Base-by-base conservation (phyloP, 2,797 vertebrate genomes). In the Muraenolepis orangiensis region DNA sequence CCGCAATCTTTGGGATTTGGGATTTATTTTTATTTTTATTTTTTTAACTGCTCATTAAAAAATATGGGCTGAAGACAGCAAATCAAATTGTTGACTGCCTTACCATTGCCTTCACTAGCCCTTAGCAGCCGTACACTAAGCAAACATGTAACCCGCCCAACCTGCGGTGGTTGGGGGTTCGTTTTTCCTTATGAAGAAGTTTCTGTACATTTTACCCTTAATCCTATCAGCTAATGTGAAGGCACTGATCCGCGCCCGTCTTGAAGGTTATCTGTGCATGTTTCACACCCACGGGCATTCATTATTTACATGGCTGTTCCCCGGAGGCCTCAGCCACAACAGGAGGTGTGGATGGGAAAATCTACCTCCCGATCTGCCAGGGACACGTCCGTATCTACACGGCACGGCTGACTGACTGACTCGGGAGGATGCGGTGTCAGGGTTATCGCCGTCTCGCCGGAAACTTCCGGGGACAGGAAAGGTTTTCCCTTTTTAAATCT, bases 261-360 rank as follows among this genome's bases (percentile, higher is more conserved):
- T 90, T 92, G 91, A 94, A 94, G 93, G 92, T 93, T 92, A 94
- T 94, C 92, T 85, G 87, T 88, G 87, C 87, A 89, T 92, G 91
- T 93, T 93, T 91, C 88, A 88, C 87, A 89, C 90, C 92, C 85
- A 88, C 85, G 85, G 88, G 87, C 90, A 91, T 94, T 91, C 90
- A 90, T 93, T 93, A 93, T 94, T 92, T 93, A 93, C 91, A 93
- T 90, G 86, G 90, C 88, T 79, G 87, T 87, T 91, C 89, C 88
- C 89, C 75, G 2, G 87, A 91, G 89, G 86, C 83, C 82, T 78
- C 81, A 80, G 83, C 84, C 87, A 81, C 88, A 81, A 82, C 87
- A 84, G 91, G 88, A 91, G 91, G 91, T 87, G 87, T 80, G 88
- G 89, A 91, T 88, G 90, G 90, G 89, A 87, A 88, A 90, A 90